A percentile compares a stretch with the other conserved stretches of the same genome.
These are phyloP conservation scores for Gymnodraco acuticeps DNA, from an alignment of 2,797 vertebrate genomes.

Conservation along the genomic window DNA sequence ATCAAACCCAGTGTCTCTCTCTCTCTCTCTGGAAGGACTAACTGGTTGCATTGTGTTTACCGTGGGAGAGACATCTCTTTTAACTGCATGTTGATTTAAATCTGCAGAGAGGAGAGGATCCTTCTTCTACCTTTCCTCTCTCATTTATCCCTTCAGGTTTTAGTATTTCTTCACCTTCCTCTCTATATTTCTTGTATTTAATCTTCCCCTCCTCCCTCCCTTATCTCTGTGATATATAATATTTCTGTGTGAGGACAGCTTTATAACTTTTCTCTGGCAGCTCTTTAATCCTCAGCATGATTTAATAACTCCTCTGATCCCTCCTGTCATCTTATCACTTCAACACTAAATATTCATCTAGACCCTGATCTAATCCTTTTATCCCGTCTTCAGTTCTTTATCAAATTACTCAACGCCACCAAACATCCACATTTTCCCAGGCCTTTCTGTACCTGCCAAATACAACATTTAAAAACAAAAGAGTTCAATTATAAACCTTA, in stretches of 20 bases:
- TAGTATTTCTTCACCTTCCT: not conserved
- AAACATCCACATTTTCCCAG: too few relatives aligned
- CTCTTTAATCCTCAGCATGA: conserved; percentile 44
- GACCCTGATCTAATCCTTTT: conserved; percentile 1
- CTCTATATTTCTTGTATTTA: not conserved
- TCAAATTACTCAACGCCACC: not conserved
- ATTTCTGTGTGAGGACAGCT: conserved; percentile 35
- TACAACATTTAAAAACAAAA: too few relatives aligned
- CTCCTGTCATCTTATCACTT: conserved; percentile 14
- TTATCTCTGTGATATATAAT: not conserved
- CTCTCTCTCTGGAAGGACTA: conserved; percentile 44
- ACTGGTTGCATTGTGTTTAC: conserved; percentile 56
- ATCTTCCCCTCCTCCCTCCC: too few relatives aligned
- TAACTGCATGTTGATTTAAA: conserved; percentile 45
- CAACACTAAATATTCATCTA: conserved; percentile 13
- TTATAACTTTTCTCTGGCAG: conserved; percentile 40
- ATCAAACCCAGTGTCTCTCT: not conserved
- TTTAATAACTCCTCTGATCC: conserved; percentile 39
- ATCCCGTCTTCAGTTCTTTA: not conserved
- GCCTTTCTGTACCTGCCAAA: too few relatives aligned
- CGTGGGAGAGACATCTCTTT: conserved; percentile 43
- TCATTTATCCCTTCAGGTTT: not conserved
- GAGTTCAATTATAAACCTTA: too few relatives aligned
- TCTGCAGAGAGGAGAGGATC: not conserved
- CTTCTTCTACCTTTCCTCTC: conserved; percentile 6